Evolutionary conservation across 2,888 invertebrate species (phyloP), one percentile per base, ranked within the genome.

Genomic region (Sarcophaga rosellei): DNA sequence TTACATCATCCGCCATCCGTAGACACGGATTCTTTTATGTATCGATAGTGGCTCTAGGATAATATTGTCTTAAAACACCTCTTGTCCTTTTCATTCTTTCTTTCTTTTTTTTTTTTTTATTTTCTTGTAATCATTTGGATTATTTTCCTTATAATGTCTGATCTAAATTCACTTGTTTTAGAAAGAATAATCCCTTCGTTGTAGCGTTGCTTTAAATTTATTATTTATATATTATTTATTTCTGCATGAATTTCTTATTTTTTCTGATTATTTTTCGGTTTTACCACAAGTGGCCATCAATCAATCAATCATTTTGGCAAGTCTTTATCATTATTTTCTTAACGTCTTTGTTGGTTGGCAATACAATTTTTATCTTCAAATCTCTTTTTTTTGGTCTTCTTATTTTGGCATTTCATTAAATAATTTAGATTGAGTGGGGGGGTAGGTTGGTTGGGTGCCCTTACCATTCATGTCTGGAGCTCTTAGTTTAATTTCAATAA

Each of bases 271-370:
- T 4, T 8, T 44, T 69, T 53, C 17, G 23, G 47, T 68, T 53
- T 70, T 68, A 53, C 66, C 68, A 47, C 77, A 77, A 77, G 70
- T 81, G 82, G 57, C 82, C 79, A 82, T 85, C 81, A 79, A 85
- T 85, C 81, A 79, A 85, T 85, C 85, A 85, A 81, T 82, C 78
- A 78, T 69, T 74, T 70, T 69, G 76, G 57, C 70, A 76, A 76
- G 44, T 70, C 62, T 62, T 78, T 78, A 70, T 78, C 61, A 47
- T 66, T 62, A 45, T 70, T 25, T n/a, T 62, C 20, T 20, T 76
- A 25, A 5, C 59, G 25, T n/a, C 23, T 73, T 62, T 17, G 11
- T 73, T 45, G 5, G 35, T 15, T 45, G 21, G 23, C 15, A 45
- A 47, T 62, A 47, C 17, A 47, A 61, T 23, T 47, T 62, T 45